Base-by-base conservation (phyloP, 2,888 invertebrate genomes). In the Panzeria rudis region DNA sequence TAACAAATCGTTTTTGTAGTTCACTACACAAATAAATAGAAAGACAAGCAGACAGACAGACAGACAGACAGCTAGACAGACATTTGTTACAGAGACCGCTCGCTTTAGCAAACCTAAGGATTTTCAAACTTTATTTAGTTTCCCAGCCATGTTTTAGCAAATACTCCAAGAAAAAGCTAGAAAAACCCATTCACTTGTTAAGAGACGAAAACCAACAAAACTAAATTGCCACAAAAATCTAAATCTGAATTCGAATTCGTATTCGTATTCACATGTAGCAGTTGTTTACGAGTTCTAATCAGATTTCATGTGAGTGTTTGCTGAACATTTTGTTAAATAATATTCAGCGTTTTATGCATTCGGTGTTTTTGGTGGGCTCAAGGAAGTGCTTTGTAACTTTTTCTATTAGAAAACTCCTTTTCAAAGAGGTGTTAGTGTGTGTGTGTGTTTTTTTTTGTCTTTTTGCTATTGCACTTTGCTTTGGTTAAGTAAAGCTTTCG, bases 271-370 rank as follows among this genome's bases (percentile, higher is more conserved):
- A 80, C 73, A 72, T 81, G 84, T 83, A 50, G 56, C 73, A 17
- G 50, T 66, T 73, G 80, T 59, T 80, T 73, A 66, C 66, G 69
- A 76, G 79, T 82, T 83, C 86, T 86, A 86, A 87, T 87, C 87
- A 83, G 87, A 86, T 87, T 86, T 86, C 86, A 62, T 87, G 87
- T 72, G 50, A 80, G 72, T 72, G 41, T 86, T 56, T 13, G 35
- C n/a, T 68, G 44, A 62, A 68, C 75, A 69, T 79, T 78, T 61
- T 69, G 23, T 68, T 61, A 29, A 78, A 38, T 64, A 35, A 76
- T 72, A 73, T 68, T 73, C 66, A 17, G 11, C 2, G 15, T 56
- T 54, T 38, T 56, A 35, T 35, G 61, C 29, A 71, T 47, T 83
- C n/a, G 13, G 29, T 23, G 54, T 32, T 54, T 64, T 44, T 79